Conservation (phyloP, 2,113 vertebrate species). For the Azemiops feae region DNA sequence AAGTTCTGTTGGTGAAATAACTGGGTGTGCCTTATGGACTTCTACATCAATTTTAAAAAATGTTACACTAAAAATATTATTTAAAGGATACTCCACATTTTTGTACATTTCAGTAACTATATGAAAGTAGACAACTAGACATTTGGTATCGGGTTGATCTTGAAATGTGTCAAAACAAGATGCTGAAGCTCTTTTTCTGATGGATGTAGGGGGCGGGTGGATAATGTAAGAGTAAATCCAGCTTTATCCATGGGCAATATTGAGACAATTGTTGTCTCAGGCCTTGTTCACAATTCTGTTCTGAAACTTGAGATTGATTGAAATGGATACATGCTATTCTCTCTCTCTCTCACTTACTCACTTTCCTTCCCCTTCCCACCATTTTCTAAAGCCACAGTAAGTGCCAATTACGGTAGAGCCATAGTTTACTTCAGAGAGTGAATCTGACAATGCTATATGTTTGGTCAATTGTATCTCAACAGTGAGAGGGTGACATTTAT, state of each 20-base stretch:
- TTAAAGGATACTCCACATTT: too few species aligned
- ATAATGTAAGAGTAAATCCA: not conserved
- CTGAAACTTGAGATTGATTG: not conserved
- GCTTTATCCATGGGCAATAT: not conserved
- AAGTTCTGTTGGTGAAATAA: constrained; percentile 73
- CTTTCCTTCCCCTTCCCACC: not conserved
- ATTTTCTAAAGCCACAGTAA: not conserved
- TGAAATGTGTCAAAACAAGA: not conserved
- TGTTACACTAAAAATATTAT: not conserved
- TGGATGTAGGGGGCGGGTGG: not conserved
- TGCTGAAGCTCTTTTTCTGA: not conserved
- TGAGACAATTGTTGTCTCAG: not conserved
- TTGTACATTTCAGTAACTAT: not conserved
- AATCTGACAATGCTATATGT: not conserved
- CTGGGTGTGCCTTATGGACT: not conserved
- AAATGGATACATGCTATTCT: not conserved
- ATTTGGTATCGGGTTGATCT: not conserved
- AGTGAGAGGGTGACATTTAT: not conserved
- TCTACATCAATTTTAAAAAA: not conserved
- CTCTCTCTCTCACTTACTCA: not conserved
- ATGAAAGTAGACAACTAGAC: not conserved
- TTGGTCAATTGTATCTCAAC: not conserved
- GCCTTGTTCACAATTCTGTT: not conserved
- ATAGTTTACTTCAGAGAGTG: not conserved
- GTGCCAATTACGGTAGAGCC: not conserved